A percentile compares a stretch with the other conserved stretches of the same genome.
Evolutionary conservation across 1,140 invertebrate species (phyloP).

Genomic region (Leucophenga varia): DNA sequence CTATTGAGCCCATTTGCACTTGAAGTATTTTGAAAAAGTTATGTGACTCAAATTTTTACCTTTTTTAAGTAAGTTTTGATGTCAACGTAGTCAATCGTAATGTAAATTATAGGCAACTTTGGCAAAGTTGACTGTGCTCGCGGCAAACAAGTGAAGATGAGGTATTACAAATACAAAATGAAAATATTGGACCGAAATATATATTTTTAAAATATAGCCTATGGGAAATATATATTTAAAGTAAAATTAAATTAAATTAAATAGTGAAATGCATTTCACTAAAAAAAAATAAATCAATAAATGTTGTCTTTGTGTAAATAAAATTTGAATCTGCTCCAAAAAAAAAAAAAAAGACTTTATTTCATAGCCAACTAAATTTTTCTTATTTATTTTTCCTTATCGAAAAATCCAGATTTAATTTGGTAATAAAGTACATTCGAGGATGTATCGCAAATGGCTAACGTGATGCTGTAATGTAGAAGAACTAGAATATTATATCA

Average conservation of each 20-base stretch:
- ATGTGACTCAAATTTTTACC: no score
- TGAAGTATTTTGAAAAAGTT: no score
- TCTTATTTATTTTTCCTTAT: conserved; percentile 9
- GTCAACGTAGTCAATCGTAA: no score
- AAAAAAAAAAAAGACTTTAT: conserved; percentile 5
- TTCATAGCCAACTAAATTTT: not conserved
- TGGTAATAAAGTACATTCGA: conserved; percentile 39
- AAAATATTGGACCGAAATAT: no score
- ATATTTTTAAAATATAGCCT: no score
- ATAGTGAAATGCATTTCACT: not conserved
- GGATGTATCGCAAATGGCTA: conserved; percentile 36
- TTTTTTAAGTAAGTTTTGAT: no score
- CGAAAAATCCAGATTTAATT: conserved; percentile 20
- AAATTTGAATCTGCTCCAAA: not conserved
- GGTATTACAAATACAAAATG: no score
- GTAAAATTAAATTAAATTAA: not conserved
- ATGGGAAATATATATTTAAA: no score
- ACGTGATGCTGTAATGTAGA: conserved; percentile 4
- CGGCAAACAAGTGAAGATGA: no score
- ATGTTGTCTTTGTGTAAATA: not conserved
- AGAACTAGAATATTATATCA: not conserved
- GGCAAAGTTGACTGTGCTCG: no score
- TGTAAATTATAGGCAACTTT: no score
- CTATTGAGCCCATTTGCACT: no score
- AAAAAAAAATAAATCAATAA: not conserved